phyloP scores from a whole-genome alignment of 2,888 invertebrate genomes.

The Parnassius glacialis region DNA sequence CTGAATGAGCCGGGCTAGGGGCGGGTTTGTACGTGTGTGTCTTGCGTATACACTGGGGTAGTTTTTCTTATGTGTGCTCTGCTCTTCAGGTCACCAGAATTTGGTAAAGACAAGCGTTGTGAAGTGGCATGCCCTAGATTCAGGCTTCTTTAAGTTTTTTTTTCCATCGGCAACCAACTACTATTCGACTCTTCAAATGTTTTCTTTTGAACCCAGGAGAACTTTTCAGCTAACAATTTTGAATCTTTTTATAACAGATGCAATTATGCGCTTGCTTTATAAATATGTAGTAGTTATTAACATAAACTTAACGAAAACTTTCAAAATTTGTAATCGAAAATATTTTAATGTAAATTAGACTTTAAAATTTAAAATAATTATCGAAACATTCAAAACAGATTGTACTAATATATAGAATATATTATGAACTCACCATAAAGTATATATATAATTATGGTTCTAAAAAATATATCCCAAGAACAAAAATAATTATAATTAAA shows the following conservation, averaged over 20 bases:
- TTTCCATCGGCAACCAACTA: background rate
- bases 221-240: background rate
- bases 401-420: no score
- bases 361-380: no score
- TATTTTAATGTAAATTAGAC: no score
- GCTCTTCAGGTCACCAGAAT: conserved; percentile 70
- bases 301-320: background rate
- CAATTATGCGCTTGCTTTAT: no score
- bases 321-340: no score
- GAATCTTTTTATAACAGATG: no score
- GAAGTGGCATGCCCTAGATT: conserved; percentile 62
- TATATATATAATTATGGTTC: no score
- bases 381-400: no score
- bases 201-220: background rate
- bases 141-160: conserved; percentile 29
- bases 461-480: no score
- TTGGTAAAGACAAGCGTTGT: conserved; percentile 62
- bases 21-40: conserved; percentile 36
- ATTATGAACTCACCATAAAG: no score
- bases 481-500: no score
- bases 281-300: background rate
- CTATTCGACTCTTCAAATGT: background rate
- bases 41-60: conserved; percentile 40
- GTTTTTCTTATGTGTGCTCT: conserved; percentile 48
- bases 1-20: conserved; percentile 40